A percentile compares a stretch with the other conserved stretches of the same genome.
These are phyloP conservation scores for Xylota sylvarum DNA, from an alignment of 2,888 invertebrate genomes.

Conservation along the genomic window DNA sequence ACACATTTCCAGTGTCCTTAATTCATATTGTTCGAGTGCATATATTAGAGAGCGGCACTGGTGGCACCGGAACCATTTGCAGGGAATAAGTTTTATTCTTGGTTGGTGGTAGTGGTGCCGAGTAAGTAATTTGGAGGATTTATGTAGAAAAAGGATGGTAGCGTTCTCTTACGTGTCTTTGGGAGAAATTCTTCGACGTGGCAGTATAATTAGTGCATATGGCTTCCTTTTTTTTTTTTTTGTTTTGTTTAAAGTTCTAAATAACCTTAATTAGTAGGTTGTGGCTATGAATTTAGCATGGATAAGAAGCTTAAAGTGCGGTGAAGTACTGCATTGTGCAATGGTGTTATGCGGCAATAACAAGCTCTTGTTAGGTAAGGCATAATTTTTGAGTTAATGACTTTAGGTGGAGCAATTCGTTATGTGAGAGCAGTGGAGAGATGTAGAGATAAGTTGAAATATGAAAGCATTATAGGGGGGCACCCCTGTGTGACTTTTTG, in stretches of 20 bases:
- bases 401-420: too few species aligned
- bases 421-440: too few species aligned
- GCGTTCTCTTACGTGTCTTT: constrained; percentile 30
- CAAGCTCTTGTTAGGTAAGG: background rate
- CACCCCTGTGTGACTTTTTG: too few species aligned
- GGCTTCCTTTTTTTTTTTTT: constrained; percentile 21
- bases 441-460: too few species aligned
- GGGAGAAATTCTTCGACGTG: constrained; percentile 22
- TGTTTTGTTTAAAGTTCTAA: constrained; percentile 19
- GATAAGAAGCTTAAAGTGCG: constrained; percentile 16
- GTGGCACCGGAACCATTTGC: constrained; percentile 28
- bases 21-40: constrained; percentile 56
- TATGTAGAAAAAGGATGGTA: constrained; percentile 31
- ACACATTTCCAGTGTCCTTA: constrained; percentile 46
- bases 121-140: constrained; percentile 46
- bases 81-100: background rate
- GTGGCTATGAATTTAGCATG: constrained; percentile 44
- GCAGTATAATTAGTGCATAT: constrained; percentile 54
- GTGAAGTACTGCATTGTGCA: background rate
- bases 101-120: background rate
- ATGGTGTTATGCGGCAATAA: constrained; percentile 11
- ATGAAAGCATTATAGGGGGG: too few species aligned
- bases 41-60: constrained; percentile 35
- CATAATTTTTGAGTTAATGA: background rate
- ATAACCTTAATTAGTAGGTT: constrained; percentile 59